Conservation (phyloP, 2,888 invertebrate genomes). For the Miltochrista miniata region DNA sequence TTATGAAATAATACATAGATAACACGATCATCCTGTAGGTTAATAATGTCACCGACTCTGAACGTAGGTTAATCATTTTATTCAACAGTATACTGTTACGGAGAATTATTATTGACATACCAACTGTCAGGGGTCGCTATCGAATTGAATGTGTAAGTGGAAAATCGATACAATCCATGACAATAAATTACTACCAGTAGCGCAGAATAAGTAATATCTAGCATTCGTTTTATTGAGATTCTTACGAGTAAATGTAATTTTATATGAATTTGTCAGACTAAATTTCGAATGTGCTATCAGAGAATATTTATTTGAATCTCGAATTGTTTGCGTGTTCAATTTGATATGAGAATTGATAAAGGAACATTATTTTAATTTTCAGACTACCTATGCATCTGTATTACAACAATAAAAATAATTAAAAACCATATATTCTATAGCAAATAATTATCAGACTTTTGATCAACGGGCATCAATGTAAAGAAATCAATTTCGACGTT, state of each 20-base stretch:
- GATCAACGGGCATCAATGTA: slow-evolving; percentile 68
- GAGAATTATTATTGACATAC: slow-evolving; percentile 77
- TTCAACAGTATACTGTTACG: slow-evolving; percentile 77
- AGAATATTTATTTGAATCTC: no score
- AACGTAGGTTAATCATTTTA: slow-evolving; percentile 79
- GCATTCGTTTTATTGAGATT: not conserved
- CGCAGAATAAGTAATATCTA: no score
- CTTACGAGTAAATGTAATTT: not conserved
- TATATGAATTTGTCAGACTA: no score
- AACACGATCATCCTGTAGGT: slow-evolving; percentile 35
- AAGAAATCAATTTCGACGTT: slow-evolving; percentile 78
- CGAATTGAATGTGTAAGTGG: slow-evolving; percentile 67
- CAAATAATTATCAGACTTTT: slow-evolving; percentile 63
- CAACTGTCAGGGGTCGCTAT: slow-evolving; percentile 68
- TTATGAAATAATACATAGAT: no score
- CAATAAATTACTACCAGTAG: not conserved
- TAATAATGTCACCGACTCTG: slow-evolving; percentile 42
- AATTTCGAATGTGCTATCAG: no score
- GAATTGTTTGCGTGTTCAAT: no score
- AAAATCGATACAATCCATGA: slow-evolving; percentile 59
- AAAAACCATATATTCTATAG: slow-evolving; percentile 52
- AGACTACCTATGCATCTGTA: no score
- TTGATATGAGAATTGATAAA: no score
- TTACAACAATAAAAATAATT: not conserved
- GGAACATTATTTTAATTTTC: no score